Evolutionary conservation across 1,140 invertebrate genomes (phyloP).

Genomic region (Temnothorax nylanderi): DNA sequence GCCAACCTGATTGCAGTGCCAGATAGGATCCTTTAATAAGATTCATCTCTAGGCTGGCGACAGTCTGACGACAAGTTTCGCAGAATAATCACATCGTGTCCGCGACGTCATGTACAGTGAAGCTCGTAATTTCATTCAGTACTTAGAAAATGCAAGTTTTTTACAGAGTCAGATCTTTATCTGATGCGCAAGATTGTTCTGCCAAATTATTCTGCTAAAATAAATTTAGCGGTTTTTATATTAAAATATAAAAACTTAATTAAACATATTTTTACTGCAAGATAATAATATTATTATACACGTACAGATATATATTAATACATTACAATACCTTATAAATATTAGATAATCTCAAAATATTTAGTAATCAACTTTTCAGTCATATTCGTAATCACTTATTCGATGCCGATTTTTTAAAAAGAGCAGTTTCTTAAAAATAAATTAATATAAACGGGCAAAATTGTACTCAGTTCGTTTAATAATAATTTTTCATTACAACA

Average conservation of each 20-base stretch:
- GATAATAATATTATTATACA: not conserved
- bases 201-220: not conserved
- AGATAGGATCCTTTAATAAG: slow-evolving; percentile 52
- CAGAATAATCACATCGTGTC: slow-evolving; percentile 28
- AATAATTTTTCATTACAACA: not conserved
- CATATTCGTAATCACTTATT: not conserved
- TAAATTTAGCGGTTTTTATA: not conserved
- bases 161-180: not conserved
- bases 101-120: not conserved
- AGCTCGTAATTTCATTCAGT: slow-evolving; percentile 7
- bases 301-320: not conserved
- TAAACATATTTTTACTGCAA: not conserved
- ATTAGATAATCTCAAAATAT: not conserved
- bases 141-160: not conserved
- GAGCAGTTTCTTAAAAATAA: too few relatives aligned
- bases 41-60: slow-evolving; percentile 37
- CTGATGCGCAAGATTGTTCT: not conserved
- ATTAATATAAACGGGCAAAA: too few relatives aligned
- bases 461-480: too few relatives aligned
- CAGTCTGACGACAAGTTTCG: slow-evolving; percentile 26
- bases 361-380: not conserved
- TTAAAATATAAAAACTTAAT: not conserved
- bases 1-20: slow-evolving; percentile 24
- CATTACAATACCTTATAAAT: not conserved
- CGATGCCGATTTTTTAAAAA: too few relatives aligned